Base-by-base conservation (phyloP, 37 sponge, comb jelly and placozoan genomes). In the Aplysina aerophoba region DNA sequence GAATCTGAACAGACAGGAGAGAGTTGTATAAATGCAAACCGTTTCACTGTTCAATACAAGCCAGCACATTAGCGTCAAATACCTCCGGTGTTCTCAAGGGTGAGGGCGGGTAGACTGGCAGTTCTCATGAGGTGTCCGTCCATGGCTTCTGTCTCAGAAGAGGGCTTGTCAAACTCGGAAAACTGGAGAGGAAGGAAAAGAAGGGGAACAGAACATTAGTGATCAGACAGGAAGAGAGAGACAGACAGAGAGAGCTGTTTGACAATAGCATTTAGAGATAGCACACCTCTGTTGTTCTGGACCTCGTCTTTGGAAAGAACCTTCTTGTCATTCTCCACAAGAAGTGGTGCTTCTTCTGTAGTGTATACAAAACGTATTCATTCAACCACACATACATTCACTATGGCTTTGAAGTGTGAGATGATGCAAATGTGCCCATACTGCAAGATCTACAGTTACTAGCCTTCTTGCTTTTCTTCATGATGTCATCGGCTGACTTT, bases 181-280 rank as follows among this genome's bases (percentile, higher is more conserved):
- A 8, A 44, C 50, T 44, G 50, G 3, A 44, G 40, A 30, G 84
- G 25, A 69, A 21, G 44, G 71, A 39, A 39, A 28, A 40, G 54
- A 0, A 69, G 37, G 55, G 82, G 15, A 64, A 50, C 22, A 15
- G 63, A 22, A 61, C 0, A 8, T 4, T 27, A n/a, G 63, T 31
- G 62, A 39, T 19, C n/a, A n/a, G 21, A 35, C 33, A n/a, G 82
- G 36, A 35, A 56, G 55, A 54, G 80, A 58, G 59, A 56, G 81
- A 19, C 50, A 40, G 78, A 39, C 19, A 50, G 40, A 77, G 41
- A 17, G 41, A 11, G 53, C 50, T 19, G 41, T 1, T 21, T 38
- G n/a, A 22, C 25, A 34, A 22, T 31, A 37, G 19, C 31, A 20
- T 0, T 28, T 12, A 27, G 5, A 63, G 27, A n/a, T n/a, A 5